Base-by-base conservation (phyloP, 2,888 invertebrate genomes). In the Platycheirus rosarum region DNA sequence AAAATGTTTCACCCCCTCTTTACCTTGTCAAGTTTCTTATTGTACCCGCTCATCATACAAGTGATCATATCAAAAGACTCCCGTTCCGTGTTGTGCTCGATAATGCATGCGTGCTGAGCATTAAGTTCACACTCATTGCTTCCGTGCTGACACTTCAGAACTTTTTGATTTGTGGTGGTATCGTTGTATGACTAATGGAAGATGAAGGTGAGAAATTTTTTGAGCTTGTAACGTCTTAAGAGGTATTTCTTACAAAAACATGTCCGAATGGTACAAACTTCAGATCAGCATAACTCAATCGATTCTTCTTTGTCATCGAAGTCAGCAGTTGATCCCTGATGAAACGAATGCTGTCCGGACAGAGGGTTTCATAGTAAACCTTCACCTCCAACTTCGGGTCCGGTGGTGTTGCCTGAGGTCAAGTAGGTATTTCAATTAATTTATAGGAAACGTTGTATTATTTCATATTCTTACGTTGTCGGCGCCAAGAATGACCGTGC, bases 201-300 rank as follows among this genome's bases (percentile, higher is more conserved):
- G 13, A n/a, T 9, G 37, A 32, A 18, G 1, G 5, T 13, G 8
- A 20, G 4, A 11, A 48, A 29, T 9, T 18, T 44, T 14, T 42
- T 13, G 6, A 42, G 14, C 16, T 16, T n/a, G n/a, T n/a, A n/a
- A 13, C 40, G 29, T 5, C 29, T 8, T 7, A 40, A 40, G n/a
- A 40, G 2, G 13, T 37, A n/a, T 13, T 40, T 23, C 35, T 40
- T 55, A 90, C 90, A 16, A 85, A 70, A 2, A 89, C 91, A 85
- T 90, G 89, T 20, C 90, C 90, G 51, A 88, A 90, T 1, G 90
- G 90, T 69, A 90, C 87, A 6, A 90, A 86, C 68, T 88, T 84
- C 6, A 90, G 84, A 18, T 89, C 87, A 0, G 87, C 87, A 51
- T 86, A 84, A 1, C 86, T 69, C 69, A 88, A 85, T 78, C 88